Conservation (phyloP, 92 coral and sea anemone species). For the Phymanthus crucifer region DNA sequence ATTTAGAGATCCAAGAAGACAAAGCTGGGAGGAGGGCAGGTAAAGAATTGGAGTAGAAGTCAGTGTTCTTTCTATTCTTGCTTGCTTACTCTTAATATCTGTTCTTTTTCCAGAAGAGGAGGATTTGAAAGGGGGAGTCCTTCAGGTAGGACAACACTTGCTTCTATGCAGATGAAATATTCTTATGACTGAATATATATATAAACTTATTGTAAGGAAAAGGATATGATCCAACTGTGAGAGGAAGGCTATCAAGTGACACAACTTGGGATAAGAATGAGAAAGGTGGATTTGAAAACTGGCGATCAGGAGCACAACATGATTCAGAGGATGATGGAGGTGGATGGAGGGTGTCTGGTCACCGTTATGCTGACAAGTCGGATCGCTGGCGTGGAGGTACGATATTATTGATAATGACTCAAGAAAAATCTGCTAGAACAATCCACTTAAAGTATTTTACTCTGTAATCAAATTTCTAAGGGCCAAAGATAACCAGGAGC, state of each 20-base stretch:
- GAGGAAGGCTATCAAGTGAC: constrained; percentile 84
- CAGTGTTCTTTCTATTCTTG: no score
- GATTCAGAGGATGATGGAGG: constrained; percentile 85
- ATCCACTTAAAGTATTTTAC: background rate
- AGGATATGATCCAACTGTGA: constrained; percentile 84
- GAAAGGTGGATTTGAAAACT: constrained; percentile 59
- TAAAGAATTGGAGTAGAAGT: constrained; percentile 15
- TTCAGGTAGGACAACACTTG: constrained; percentile 5
- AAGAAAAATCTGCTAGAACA: background rate
- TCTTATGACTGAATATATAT: background rate
- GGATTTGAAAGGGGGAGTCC: constrained; percentile 68
- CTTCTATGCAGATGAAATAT: background rate
- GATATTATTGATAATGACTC: background rate
- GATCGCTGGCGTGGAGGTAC: constrained; percentile 87
- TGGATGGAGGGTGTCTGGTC: constrained; percentile 95
- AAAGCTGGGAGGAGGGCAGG: constrained; percentile 90
- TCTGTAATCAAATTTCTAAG: background rate
- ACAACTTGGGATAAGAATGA: constrained; percentile 78
- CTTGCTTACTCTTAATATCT: no score
- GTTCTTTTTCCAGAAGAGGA: constrained; percentile 61
- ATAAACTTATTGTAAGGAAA: constrained; percentile 49
- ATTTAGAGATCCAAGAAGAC: constrained; percentile 72
- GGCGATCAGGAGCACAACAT: constrained; percentile 69
- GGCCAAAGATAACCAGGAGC: constrained; percentile 70
- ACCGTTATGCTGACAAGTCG: constrained; percentile 69